These are phyloP conservation scores for Crocuta crocuta DNA, from an alignment of 2,113 vertebrate genomes.

Conservation along the genomic window DNA sequence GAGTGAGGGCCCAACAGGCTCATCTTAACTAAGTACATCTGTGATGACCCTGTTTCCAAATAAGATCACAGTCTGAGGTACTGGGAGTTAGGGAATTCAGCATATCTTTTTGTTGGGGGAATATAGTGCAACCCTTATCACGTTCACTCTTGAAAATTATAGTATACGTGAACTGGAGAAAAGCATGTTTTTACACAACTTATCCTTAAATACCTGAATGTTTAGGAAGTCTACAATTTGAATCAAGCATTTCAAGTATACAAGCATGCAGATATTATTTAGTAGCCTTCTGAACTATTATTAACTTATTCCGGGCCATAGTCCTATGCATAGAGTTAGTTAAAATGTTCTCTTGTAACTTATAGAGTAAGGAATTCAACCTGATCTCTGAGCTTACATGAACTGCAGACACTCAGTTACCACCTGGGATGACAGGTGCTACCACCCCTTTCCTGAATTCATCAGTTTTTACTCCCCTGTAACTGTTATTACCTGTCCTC, in stretches of 20 bases:
- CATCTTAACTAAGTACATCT: not conserved
- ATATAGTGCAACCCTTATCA: not conserved
- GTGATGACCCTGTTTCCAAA: not conserved
- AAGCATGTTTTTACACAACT: not conserved
- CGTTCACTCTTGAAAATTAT: constrained; percentile 25
- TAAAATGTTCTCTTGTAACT: not conserved
- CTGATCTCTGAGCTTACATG: not conserved
- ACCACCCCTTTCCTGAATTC: constrained; percentile 15
- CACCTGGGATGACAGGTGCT: not conserved
- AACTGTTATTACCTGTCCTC: constrained; percentile 13
- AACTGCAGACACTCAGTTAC: not conserved
- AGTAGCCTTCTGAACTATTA: not conserved
- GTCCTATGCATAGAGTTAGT: not conserved
- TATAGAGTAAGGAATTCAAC: not conserved
- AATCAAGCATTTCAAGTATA: not conserved
- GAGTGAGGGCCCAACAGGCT: not conserved
- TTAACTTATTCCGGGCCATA: constrained; percentile 12
- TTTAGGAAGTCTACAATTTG: not conserved
- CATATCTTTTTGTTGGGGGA: not conserved
- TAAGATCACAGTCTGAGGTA: not conserved
- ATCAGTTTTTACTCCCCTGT: not conserved
- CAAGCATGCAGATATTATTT: constrained; percentile 7
- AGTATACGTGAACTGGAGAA: constrained; percentile 45
- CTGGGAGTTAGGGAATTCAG: not conserved
- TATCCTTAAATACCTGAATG: not conserved